Percentiles rank a stretch among this genome's conserved stretches.
These are phyloP conservation scores for Hipposideros armiger DNA, from an alignment of 2,113 vertebrate species.

Conservation along the genomic window DNA sequence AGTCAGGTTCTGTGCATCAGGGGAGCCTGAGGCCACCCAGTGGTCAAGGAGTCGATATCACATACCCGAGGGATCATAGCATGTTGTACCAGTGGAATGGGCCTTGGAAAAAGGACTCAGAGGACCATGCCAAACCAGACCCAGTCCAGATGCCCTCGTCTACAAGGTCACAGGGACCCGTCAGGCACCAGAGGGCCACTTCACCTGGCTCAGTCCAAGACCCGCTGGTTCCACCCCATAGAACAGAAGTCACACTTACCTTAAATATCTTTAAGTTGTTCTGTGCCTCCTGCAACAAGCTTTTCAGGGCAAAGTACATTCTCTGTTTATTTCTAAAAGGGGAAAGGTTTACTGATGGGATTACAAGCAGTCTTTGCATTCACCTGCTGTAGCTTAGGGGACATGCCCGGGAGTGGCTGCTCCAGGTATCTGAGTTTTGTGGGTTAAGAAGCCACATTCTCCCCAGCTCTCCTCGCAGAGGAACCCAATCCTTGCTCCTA, in stretches of 20 bases:
- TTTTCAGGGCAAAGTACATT: constrained; percentile 98
- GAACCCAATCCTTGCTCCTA: neutral
- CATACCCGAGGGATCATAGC: neutral
- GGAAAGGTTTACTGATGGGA: neutral
- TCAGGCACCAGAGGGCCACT: accelerated
- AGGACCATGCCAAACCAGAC: neutral
- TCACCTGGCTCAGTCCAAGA: neutral
- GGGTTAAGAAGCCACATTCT: neutral
- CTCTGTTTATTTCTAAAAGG: constrained; percentile 94
- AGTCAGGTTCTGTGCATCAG: neutral
- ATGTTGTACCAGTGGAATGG: neutral
- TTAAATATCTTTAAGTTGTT: constrained; percentile 99
- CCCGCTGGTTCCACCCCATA: too few species aligned
- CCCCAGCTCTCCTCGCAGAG: neutral
- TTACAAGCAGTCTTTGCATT: neutral
- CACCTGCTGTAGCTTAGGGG: neutral
- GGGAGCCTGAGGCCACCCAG: neutral
- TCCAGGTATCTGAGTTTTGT: neutral
- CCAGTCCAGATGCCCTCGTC: neutral
- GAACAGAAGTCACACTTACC: constrained; percentile 86
- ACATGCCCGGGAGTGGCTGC: too few species aligned
- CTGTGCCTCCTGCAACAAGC: constrained; percentile 97
- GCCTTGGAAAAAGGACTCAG: neutral
- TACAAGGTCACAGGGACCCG: neutral
- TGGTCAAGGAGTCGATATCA: neutral